Conservation (phyloP, 2,888 invertebrate genomes). For the Eilema depressum region DNA sequence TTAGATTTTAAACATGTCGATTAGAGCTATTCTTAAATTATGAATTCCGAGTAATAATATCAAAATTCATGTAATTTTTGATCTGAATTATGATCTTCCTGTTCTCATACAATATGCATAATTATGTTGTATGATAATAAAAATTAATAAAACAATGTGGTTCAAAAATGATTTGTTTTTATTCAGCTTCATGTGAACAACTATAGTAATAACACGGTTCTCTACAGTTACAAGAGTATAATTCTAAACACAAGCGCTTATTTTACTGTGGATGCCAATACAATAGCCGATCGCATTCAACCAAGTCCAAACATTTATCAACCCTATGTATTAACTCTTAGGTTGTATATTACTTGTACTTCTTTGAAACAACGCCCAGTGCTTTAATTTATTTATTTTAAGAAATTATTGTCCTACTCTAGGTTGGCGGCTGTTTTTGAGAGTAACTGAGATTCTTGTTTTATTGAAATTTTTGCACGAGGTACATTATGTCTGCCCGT, state of each 20-base stretch:
- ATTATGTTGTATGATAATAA: too few relatives aligned
- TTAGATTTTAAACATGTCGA: not conserved
- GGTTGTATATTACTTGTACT: conserved; percentile 22
- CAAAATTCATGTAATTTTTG: not conserved
- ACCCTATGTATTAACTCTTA: conserved; percentile 16
- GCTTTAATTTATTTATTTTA: conserved; percentile 46
- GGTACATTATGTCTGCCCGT: not conserved
- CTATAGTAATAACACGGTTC: not conserved
- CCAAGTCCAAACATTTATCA: conserved; percentile 23
- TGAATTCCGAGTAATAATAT: not conserved
- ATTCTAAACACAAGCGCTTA: not conserved
- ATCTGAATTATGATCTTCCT: not conserved
- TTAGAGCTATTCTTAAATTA: not conserved
- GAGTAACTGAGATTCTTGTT: conserved; percentile 32
- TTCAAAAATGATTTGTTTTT: too few relatives aligned
- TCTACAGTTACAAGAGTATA: not conserved
- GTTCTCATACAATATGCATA: too few relatives aligned
- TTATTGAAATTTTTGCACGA: conserved; percentile 17
- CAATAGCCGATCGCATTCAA: conserved; percentile 16
- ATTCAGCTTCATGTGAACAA: too few relatives aligned
- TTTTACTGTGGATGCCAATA: not conserved
- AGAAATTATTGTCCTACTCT: conserved; percentile 22
- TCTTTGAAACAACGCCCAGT: conserved; percentile 31
- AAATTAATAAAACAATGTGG: too few relatives aligned
- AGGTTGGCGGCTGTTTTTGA: conserved; percentile 31